A percentile compares a stretch with the other conserved stretches of the same genome.
Evolutionary conservation across 2,113 vertebrate genomes (phyloP).

Genomic region (Romanogobio albipinnatus): DNA sequence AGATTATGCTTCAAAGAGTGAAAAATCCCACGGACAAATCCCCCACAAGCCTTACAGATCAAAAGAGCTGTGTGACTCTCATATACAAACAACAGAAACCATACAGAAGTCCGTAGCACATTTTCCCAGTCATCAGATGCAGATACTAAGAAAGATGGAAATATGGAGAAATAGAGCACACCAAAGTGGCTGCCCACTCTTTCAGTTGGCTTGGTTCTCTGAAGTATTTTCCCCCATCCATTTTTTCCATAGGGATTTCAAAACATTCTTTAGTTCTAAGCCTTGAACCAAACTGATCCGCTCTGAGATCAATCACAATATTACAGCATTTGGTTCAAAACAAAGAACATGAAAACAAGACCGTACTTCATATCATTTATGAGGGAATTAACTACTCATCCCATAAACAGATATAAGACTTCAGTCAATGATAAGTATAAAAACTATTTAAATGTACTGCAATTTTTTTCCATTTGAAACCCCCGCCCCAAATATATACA

Average conservation of each 20-base stretch:
- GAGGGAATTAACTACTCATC: background rate
- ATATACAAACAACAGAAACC: slow-evolving; percentile 33
- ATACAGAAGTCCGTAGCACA: background rate
- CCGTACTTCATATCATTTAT: background rate
- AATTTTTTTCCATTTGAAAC: background rate
- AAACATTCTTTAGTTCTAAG: slow-evolving; percentile 8
- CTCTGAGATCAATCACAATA: background rate
- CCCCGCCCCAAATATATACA: no score
- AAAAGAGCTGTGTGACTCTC: slow-evolving; percentile 38
- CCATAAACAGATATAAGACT: background rate
- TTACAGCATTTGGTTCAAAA: background rate
- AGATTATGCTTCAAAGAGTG: slow-evolving; percentile 52
- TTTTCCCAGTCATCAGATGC: slow-evolving; percentile 8
- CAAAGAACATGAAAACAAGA: background rate
- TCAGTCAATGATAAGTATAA: background rate
- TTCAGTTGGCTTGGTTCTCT: background rate
- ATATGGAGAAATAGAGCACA: background rate
- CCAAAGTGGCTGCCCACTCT: background rate
- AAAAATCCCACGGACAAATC: slow-evolving; percentile 49
- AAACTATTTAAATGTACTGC: background rate
- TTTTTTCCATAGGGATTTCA: slow-evolving; percentile 1
- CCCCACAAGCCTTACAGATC: slow-evolving; percentile 29
- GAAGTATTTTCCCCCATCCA: background rate
- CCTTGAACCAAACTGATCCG: background rate
- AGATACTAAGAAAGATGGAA: background rate